Conservation (phyloP, 2,113 vertebrate species). For the Pan troglodytes region DNA sequence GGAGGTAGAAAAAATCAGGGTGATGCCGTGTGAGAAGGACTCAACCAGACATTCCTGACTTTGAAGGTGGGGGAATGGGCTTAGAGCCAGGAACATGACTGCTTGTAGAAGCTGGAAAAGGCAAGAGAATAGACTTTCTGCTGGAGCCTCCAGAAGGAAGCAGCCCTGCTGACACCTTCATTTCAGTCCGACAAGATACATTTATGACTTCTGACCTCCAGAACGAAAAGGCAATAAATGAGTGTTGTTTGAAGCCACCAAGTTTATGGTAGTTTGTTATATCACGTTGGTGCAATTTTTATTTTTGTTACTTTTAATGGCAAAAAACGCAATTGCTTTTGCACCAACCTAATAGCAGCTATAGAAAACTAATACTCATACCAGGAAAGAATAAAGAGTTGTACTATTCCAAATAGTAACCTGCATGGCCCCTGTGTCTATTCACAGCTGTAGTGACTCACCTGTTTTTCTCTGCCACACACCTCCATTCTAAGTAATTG, state of each 20-base stretch:
- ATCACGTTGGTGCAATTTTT: too few relatives aligned
- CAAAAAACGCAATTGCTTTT: too few relatives aligned
- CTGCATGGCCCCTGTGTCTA: neutral
- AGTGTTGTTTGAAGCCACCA: neutral
- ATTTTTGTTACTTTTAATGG: too few relatives aligned
- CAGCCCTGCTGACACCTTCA: too few relatives aligned
- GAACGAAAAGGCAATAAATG: neutral
- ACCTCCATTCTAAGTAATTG: neutral
- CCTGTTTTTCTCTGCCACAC: neutral
- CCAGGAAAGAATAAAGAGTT: neutral
- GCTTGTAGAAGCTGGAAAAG: neutral
- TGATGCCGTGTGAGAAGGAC: neutral
- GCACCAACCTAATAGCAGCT: neutral
- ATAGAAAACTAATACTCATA: neutral
- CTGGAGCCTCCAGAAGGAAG: neutral
- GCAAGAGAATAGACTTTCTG: neutral
- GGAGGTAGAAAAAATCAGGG: neutral
- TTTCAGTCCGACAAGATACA: neutral
- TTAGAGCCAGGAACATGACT: neutral
- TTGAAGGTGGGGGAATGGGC: neutral
- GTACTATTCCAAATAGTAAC: fast-evolving
- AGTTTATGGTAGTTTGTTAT: fast-evolving
- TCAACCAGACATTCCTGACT: neutral
- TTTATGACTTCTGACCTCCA: neutral
- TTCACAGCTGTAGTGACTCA: neutral